A percentile compares a stretch with the other conserved stretches of the same genome.
phyloP scores from a whole-genome alignment of 2,888 invertebrate genomes.

The Macrosiphum euphorbiae region DNA sequence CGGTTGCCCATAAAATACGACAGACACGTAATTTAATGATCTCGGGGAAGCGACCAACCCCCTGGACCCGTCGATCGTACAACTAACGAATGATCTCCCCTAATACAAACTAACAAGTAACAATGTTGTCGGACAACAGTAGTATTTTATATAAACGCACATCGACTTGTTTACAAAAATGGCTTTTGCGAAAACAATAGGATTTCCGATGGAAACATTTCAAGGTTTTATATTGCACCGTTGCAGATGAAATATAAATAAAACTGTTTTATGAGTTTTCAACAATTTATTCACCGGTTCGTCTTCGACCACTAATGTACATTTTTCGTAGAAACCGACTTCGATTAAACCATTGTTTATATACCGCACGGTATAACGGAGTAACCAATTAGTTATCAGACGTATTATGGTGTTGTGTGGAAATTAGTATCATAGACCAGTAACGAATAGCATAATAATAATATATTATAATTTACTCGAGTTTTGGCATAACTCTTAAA shows the following conservation, averaged over 20 bases:
- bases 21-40: slow-evolving; percentile 64
- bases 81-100: slow-evolving; percentile 53
- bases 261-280: background rate
- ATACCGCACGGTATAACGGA: too few species aligned
- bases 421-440: background rate
- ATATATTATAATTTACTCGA: too few species aligned
- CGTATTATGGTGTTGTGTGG: background rate
- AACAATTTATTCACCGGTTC: background rate
- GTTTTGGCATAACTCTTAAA: too few species aligned
- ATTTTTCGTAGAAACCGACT: background rate
- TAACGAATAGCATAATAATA: too few species aligned
- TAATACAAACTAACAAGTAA: slow-evolving; percentile 13
- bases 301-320: background rate
- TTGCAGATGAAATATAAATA: background rate
- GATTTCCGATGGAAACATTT: background rate
- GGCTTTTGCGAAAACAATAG: background rate
- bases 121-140: slow-evolving; percentile 49
- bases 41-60: slow-evolving; percentile 42
- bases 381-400: too few species aligned
- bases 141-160: slow-evolving; percentile 21
- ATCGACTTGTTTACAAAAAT: background rate
- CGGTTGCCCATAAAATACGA: slow-evolving; percentile 60
- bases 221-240: background rate
- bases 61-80: slow-evolving; percentile 26
- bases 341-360: background rate